Evolutionary conservation across 2,888 invertebrate genomes (phyloP), one percentile per base, ranked within the genome.

Genomic region (Drosophila neutralis): DNA sequence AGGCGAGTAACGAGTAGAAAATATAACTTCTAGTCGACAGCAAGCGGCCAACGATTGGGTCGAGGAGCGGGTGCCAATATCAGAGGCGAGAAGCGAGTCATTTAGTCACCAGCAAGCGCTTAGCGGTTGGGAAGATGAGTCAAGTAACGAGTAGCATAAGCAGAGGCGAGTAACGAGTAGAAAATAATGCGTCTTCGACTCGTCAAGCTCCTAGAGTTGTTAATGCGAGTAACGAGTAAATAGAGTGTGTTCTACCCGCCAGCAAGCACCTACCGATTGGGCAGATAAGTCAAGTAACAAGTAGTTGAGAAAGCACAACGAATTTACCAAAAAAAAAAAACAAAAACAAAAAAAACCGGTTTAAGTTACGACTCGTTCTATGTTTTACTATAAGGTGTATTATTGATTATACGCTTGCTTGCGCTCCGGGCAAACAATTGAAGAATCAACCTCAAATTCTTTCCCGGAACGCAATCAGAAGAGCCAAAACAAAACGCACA

Each of bases 251-350:
- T 5, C 18, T 54, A 36, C 35, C 35, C 53, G 27, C 6, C 18
- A 35, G 35, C 15, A 35, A 21, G 2, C 7, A 7, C 21, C 13
- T 15, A 15, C 21, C 15, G 21, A 21, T 52, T 52, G 11, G 21
- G 15, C 21, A 53, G 5, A 10, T 35, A 4, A 45, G 51, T 33
- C 21, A 18, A 35, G 36, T 56, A 76, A 29, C 21, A 11, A 24
- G 10, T 62, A 36, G 15, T 53, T 60, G 36, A 64, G 51, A 18
- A 40, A 78, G 79, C 74, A 82, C 86, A 89, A 89, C 86, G 86
- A 86, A 89, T 86, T 86, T 79, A 88, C 80, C 61, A 72, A 57
- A 40, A 27, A 33, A 45, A 33, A 45, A n/a, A 33, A 59, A 56
- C 33, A 58, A 27, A 54, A 52, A 29, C 10, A 24, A 59, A 56